Evolutionary conservation across 1,140 invertebrate genomes (phyloP), one percentile per base, ranked within the genome.

Genomic region (Zeugodacus cucurbitae): DNA sequence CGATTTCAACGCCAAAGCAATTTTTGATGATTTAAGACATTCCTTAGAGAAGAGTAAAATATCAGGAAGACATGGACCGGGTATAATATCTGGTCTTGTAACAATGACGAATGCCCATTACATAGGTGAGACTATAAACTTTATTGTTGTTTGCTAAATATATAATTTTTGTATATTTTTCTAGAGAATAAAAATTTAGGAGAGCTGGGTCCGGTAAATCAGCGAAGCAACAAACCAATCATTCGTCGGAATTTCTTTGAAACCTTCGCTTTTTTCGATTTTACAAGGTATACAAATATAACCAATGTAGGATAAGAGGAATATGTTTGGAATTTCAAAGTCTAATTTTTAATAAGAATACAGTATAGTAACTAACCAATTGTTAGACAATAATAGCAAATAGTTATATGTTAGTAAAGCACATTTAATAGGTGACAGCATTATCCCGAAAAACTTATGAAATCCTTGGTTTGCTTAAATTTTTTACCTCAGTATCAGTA

Each of bases 1-100:
- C 89, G 95, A 96, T 91, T 94, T 96, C 14, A 89, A 89, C 8
- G 88, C 90, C 29, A 74, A 89, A 78, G n/a, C 89, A 67, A 89
- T 94, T 7, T 88, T 90, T 10, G 88, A 91, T 20, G 93, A 93
- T 89, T 89, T 90, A 92, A 88, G 44, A 89, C 2, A n/a, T 29
- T n/a, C n/a, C n/a, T n/a, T n/a, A n/a, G 22, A 41, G 17, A 11
- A n/a, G 0, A 14, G 14, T 8, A 54, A 26, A 48, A 82, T n/a
- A 48, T n/a, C 41, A 44, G 20, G 10, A 29, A 59, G 26, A 0
- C 8, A 34, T 59, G 37, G 8, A 32, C n/a, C 26, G 3, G 86
- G 89, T 2, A 37, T 34, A 59, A 48, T 26, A 26, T n/a, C 62
- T 58, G 89, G 89, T 22, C 29, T 89, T 20, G 87, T 89, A 20